Evolutionary conservation across 1,140 invertebrate species (phyloP), one percentile per base, ranked within the genome.

Genomic region (Cotesia glomerata): DNA sequence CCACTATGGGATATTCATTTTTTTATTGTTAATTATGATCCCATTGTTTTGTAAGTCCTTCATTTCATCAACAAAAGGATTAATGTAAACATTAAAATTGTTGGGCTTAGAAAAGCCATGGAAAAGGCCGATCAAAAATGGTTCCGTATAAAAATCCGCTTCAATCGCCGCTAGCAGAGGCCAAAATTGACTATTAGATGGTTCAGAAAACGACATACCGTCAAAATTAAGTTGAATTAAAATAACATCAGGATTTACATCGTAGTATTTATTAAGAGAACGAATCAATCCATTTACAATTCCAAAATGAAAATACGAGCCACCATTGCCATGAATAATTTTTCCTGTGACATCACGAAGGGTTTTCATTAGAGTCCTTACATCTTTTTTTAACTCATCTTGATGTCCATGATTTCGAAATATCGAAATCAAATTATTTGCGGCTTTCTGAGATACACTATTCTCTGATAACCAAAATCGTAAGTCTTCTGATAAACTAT

Each of bases 151-250:
- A 73, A 74, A 71, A 51, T 74, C 63, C 36, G 66, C 39, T n/a
- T 68, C 63, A 49, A 78, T 68, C 5, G 68, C 64, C 18, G 75
- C 36, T 39, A 39, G 36, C 36, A 39, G 36, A 39, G 36, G 73
- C 74, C 69, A 76, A 68, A 77, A 65, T 56, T 74, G 71, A 72
- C 69, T 75, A 2, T 16, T 49, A 52, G 69, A 74, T 34, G 61
- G 61, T 66, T 76, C 75, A 9, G 71, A 59, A 34, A 78, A 32
- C 11, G 73, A 62, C 58, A 75, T 34, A 16, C 75, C 75, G 64
- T 75, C 75, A 72, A 52, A 72, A 58, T 72, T 72, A 4, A 71
- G 34, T 32, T 71, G 56, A 9, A 71, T 71, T 51, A 49, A 34
- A 11, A 71, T 63, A 14, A 14, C 4, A 71, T 71, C 11, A 18